Conservation (phyloP, 92 coral and sea anemone species). For the Hydrozoanthus gracilis region DNA sequence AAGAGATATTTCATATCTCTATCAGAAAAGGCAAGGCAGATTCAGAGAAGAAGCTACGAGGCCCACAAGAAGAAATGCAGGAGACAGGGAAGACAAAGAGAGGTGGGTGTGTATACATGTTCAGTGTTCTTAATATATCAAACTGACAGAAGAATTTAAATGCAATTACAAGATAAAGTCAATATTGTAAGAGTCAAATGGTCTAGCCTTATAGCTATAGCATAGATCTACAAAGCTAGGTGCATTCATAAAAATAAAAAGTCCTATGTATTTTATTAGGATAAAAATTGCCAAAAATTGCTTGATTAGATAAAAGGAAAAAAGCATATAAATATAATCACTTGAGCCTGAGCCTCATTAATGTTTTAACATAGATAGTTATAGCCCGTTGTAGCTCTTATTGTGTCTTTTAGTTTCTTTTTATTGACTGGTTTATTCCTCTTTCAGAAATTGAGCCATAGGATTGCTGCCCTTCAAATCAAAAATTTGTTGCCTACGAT, state of each 20-base stretch:
- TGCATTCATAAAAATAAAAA: too few species aligned
- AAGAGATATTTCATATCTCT: conserved; percentile 34
- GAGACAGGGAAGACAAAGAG: conserved; percentile 39
- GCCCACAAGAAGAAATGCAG: conserved; percentile 28
- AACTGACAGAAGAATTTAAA: neutral
- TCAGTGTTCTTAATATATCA: neutral
- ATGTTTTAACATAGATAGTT: neutral
- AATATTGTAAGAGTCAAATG: neutral
- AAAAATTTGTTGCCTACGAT: neutral
- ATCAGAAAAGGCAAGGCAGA: neutral
- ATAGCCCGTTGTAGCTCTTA: neutral
- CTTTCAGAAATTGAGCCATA: conserved; percentile 38
- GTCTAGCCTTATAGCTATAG: neutral
- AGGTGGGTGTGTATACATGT: conserved; percentile 7
- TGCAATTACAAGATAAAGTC: neutral
- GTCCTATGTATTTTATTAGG: too few species aligned
- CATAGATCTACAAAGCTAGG: too few species aligned
- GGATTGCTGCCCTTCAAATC: conserved; percentile 48
- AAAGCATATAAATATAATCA: too few species aligned
- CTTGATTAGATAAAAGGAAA: neutral
- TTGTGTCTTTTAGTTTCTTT: neutral
- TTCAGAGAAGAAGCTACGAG: conserved; percentile 9
- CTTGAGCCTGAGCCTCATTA: neutral
- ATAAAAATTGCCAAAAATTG: neutral
- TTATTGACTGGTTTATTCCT: conserved; percentile 7